Evolutionary conservation across 2,797 vertebrate genomes (phyloP), one percentile per base, ranked within the genome.

Genomic region (Sebastes glaucus): DNA sequence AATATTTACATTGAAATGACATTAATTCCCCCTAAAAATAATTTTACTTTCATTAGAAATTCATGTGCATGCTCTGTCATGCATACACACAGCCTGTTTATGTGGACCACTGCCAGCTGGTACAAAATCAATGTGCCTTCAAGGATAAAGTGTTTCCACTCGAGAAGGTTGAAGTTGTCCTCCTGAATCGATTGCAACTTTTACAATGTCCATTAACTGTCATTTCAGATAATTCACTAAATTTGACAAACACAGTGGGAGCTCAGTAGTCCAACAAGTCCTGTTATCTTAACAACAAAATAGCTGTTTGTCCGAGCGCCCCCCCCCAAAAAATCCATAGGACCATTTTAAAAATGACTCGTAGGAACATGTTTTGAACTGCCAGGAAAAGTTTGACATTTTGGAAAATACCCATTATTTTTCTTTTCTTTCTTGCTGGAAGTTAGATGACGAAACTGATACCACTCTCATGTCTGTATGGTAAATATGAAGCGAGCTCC

Each of bases 191-290:
- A 82, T 87, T 53, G 8, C 32, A 61, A 68, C 56, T 67, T 72
- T 68, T 33, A 64, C 35, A 69, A 32, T 59, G 74, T 83, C 78
- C 71, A 78, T 81, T 70, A 72, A 73, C 64, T 88, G 80, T 87
- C 75, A 81, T 89, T 71, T 82, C 27, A 68, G 69, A 74, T 68
- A 62, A 82, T 81, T 86, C 28, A 30, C 56, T 14, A 56, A 71
- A 85, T 74, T 56, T 82, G 74, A 82, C 64, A 74, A 49, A 65
- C 60, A 67, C 56, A 68, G 8, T 4, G 20, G 18, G 22, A 71
- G 64, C 30, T 82, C 67, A 77, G 67, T 59, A 74, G 27, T 27
- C 9, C 6, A 62, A 78, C 38, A 53, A 16, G 46, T 74, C 27
- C 11, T 62, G 28, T 76, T 30, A 74, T 46, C 46, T 27, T 22